Evolutionary conservation across 35 echinoderm and acorn worm genomes (phyloP).

Genomic region (Chiridota heheva): DNA sequence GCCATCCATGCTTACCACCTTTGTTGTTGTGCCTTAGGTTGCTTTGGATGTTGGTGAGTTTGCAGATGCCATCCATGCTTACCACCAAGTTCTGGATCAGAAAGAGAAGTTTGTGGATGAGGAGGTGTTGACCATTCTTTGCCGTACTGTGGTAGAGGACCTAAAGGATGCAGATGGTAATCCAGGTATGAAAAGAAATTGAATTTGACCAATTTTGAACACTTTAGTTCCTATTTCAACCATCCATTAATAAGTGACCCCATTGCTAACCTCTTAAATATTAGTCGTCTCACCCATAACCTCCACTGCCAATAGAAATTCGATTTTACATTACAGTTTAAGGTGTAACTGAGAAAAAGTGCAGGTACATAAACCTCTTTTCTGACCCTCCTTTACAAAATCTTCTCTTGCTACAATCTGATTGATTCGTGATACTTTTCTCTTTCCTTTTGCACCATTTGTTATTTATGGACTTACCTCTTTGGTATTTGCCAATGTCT

Average conservation of each 20-base stretch:
- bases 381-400: too few relatives aligned
- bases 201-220: background rate
- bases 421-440: background rate
- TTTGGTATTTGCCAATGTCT: too few relatives aligned
- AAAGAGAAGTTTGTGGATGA: conserved; percentile 89
- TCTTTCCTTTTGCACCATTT: background rate
- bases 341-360: too few relatives aligned
- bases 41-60: conserved; percentile 85
- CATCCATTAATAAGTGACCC: too few relatives aligned
- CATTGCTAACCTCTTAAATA: background rate
- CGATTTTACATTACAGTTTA: background rate
- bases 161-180: conserved; percentile 53
- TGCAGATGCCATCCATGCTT: conserved; percentile 71
- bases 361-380: too few relatives aligned
- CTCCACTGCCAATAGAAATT: background rate
- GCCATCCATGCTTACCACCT: too few relatives aligned
- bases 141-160: conserved; percentile 49
- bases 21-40: conserved; percentile 55
- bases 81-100: conserved; percentile 69
- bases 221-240: background rate
- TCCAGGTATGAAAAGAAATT: conserved; percentile 49
- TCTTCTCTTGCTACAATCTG: too few relatives aligned
- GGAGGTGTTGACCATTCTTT: conserved; percentile 67
- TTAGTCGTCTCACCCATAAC: background rate
- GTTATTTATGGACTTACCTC: too few relatives aligned